These are phyloP conservation scores for Callaeas wilsoni DNA, from an alignment of 2,113 vertebrate species.

Conservation along the genomic window DNA sequence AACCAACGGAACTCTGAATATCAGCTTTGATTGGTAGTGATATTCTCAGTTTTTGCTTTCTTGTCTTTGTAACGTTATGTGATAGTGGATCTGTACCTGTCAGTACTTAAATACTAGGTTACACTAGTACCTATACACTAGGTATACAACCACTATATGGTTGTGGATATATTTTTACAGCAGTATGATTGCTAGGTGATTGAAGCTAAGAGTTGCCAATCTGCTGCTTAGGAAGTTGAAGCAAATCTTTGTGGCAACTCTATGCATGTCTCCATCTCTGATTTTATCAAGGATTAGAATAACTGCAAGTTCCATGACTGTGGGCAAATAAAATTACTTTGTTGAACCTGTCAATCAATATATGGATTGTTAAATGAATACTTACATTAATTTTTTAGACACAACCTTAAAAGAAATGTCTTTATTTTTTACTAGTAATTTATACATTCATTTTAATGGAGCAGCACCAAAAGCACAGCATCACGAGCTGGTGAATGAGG, in stretches of 20 bases:
- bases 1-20: neutral
- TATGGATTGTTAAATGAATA: neutral
- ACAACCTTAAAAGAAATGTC: neutral
- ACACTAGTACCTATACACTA: too few relatives aligned
- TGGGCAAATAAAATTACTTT: neutral
- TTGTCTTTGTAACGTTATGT: neutral
- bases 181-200: neutral
- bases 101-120: neutral
- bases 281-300: neutral
- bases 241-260: neutral
- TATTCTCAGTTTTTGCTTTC: neutral
- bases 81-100: neutral
- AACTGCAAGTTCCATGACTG: neutral
- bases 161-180: neutral
- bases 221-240: neutral
- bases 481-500: neutral
- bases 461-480: neutral
- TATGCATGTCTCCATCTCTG: neutral
- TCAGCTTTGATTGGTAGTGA: neutral
- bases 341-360: neutral
- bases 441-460: neutral
- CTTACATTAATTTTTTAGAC: neutral
- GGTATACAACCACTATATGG: too few relatives aligned
- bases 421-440: neutral
- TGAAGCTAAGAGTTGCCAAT: neutral